Percentiles rank a stretch among this genome's conserved stretches.
Evolutionary conservation across 2,888 invertebrate species (phyloP).

Genomic region (Meta bourneti): DNA sequence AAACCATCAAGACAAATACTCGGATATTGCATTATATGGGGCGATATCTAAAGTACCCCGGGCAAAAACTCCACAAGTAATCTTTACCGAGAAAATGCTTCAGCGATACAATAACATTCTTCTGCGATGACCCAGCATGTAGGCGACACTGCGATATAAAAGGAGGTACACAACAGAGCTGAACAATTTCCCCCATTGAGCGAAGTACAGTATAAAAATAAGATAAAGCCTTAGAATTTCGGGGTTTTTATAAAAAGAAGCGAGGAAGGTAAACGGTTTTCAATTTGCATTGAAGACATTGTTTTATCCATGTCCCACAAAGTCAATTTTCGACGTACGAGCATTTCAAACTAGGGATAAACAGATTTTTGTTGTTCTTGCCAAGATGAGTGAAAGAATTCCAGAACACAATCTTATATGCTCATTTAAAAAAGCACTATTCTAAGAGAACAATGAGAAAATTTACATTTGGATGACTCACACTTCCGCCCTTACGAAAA

Average conservation of each 20-base stretch:
- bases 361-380: no score
- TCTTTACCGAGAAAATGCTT: neutral
- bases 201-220: neutral
- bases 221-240: neutral
- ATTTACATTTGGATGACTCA: no score
- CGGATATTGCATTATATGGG: neutral
- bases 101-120: neutral
- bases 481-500: no score
- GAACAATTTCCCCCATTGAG: neutral
- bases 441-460: no score
- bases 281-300: neutral
- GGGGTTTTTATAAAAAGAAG: neutral
- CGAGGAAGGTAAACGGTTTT: neutral
- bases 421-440: no score
- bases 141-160: neutral
- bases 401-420: no score
- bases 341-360: no score
- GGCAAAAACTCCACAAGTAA: neutral
- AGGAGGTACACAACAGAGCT: neutral
- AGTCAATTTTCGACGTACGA: no score
- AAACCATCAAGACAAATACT: neutral
- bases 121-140: neutral
- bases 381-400: no score
- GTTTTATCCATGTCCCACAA: no score
- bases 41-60: neutral